phyloP scores from a whole-genome alignment of 2,888 invertebrate genomes.

The Aphelenchoides bicaudatus region DNA sequence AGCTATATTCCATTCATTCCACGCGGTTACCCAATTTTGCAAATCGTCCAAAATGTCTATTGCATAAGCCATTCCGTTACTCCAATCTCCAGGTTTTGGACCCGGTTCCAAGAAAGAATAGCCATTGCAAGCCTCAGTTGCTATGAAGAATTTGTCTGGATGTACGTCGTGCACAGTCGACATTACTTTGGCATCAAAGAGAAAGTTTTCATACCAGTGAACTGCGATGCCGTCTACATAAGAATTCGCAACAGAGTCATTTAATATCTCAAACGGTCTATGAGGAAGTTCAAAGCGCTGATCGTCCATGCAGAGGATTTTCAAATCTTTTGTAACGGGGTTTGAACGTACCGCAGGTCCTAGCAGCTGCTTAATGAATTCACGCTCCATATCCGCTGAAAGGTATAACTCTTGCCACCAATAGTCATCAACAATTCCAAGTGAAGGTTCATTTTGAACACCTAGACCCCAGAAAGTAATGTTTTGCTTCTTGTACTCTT shows the following conservation, averaged over 20 bases:
- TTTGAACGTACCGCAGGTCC: constrained; percentile 23
- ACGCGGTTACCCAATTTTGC: too few relatives aligned
- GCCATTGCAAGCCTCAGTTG: constrained; percentile 68
- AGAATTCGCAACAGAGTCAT: constrained; percentile 6
- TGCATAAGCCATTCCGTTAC: too few relatives aligned
- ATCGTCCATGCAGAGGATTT: constrained; percentile 37
- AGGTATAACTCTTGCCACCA: constrained; percentile 15
- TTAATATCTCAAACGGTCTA: constrained; percentile 13
- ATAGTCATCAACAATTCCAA: constrained; percentile 42
- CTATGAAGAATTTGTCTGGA: constrained; percentile 72
- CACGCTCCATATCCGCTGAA: too few relatives aligned
- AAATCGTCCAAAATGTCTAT: too few relatives aligned
- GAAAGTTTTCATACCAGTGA: constrained; percentile 29
- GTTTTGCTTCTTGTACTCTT: constrained; percentile 72
- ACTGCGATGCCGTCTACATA: constrained; percentile 66
- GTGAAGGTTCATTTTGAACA: constrained; percentile 72
- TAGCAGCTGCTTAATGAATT: constrained; percentile 24
- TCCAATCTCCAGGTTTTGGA: too few relatives aligned
- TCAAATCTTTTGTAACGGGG: constrained; percentile 31
- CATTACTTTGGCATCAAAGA: constrained; percentile 43
- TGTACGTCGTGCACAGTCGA: constrained; percentile 67
- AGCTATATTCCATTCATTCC: too few relatives aligned
- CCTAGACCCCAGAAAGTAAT: constrained; percentile 74
- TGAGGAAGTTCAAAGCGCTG: constrained; percentile 26
- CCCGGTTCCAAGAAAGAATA: not conserved